Conservation (phyloP, 2,113 vertebrate species). For the Plestiodon gilberti region DNA sequence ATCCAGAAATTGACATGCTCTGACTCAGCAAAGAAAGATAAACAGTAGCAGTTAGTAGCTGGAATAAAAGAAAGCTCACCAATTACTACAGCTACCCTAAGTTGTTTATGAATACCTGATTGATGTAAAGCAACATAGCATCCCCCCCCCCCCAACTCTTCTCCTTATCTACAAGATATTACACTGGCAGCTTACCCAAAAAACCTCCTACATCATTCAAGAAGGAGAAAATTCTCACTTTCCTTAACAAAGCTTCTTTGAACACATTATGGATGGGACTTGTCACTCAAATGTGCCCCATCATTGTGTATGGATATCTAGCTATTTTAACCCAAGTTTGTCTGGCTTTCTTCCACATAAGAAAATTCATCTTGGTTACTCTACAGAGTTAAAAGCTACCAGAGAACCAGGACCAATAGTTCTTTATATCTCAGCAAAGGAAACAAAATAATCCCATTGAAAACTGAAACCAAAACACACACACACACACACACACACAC, state of each 20-base stretch:
- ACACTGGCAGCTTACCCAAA: not conserved
- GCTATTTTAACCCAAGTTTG: accelerated
- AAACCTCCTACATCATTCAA: not conserved
- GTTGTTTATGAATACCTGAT: not conserved
- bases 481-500: too few relatives aligned
- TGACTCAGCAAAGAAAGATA: not conserved
- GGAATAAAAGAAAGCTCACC: not conserved
- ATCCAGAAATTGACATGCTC: not conserved
- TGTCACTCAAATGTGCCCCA: constrained; percentile 2
- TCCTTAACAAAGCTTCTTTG: not conserved
- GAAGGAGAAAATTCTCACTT: not conserved
- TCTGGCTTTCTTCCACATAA: not conserved
- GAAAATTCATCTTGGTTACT: not conserved
- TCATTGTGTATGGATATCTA: not conserved
- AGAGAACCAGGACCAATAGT: not conserved
- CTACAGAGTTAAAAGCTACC: not conserved
- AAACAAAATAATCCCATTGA: constrained; percentile 1
- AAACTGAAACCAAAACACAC: not conserved
- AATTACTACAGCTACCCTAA: not conserved
- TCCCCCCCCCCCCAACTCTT: not conserved
- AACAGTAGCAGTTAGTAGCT: not conserved
- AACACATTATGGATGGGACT: constrained; percentile 4
- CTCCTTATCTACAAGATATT: not conserved
- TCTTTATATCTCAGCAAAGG: not conserved
- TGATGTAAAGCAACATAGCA: not conserved